Evolutionary conservation across 2,797 vertebrate species (phyloP).

Genomic region (Rhincodon typus): DNA sequence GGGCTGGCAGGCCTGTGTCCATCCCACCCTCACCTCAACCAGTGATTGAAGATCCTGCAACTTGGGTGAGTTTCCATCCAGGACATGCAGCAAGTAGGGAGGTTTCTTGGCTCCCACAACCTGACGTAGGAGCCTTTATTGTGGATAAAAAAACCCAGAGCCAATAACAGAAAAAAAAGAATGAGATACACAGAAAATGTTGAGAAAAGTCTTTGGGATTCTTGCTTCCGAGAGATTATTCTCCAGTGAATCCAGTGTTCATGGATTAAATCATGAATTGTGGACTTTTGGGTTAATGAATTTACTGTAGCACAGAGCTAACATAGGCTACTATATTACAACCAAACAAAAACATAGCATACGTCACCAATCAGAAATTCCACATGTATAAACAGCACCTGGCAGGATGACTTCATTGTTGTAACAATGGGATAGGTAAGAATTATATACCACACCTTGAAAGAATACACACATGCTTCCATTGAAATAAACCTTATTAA

Average conservation of each 20-base stretch:
- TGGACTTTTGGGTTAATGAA: background rate
- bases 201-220: background rate
- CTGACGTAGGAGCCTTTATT: background rate
- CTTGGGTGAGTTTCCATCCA: too few species aligned
- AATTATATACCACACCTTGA: background rate
- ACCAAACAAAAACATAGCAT: background rate
- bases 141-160: too few species aligned
- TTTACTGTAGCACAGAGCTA: background rate
- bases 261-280: background rate
- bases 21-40: too few species aligned
- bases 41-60: too few species aligned
- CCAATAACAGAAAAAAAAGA: background rate
- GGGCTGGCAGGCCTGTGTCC: too few species aligned
- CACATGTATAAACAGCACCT: background rate
- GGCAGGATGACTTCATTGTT: constrained; percentile 16
- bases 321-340: background rate
- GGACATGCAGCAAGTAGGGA: too few species aligned
- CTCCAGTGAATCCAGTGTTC: background rate
- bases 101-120: too few species aligned
- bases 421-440: background rate
- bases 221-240: background rate
- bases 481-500: constrained; percentile 20
- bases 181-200: background rate
- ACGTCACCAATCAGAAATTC: background rate
- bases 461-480: background rate